Evolutionary conservation across 2,113 vertebrate species (phyloP), one percentile per base, ranked within the genome.

Genomic region (Psettodes erumei): DNA sequence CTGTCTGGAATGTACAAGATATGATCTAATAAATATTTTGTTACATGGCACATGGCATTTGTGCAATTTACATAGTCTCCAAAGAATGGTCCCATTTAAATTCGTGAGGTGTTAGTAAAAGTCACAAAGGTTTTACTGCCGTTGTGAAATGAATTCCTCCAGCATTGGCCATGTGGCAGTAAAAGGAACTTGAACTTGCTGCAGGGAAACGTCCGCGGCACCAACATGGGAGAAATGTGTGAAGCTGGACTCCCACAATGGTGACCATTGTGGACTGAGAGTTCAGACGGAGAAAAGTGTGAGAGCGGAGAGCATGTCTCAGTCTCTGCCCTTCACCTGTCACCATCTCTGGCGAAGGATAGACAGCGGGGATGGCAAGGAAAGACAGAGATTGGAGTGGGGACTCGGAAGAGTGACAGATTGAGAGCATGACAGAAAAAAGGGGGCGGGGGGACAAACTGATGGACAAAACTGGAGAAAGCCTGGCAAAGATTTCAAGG

Each of bases 251-350:
- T 50, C 58, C 7, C 0, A 56, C 64, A 56, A n/a, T 12, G 58
- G 33, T 32, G 40, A 59, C 60, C 32, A 69, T 45, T 77, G 56
- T 55, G 37, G 16, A 21, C 28, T 1, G 4, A 30, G 19, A 61
- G 27, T 6, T 55, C 30, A 50, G 59, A 68, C 13, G 75, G 45
- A 71, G 60, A 71, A 11, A 65, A 69, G 33, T 28, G 48, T 38
- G 37, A 55, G 35, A 47, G 50, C 38, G 32, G 19, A 27, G 28
- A 45, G 50, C 75, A 38, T 35, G 72, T 28, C 62, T 47, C 50
- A 40, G 70, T 68, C 50, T 70, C 47, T 66, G 80, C 60, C 75
- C 72, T 77, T 68, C 73, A 77, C 56, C 71, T 86, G 72, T 67
- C 70, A 40, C 76, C 61, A 45, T 54, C 59, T 53, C 71, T 38